Conservation (phyloP, 2,113 vertebrate genomes). For the Pitta sordida region DNA sequence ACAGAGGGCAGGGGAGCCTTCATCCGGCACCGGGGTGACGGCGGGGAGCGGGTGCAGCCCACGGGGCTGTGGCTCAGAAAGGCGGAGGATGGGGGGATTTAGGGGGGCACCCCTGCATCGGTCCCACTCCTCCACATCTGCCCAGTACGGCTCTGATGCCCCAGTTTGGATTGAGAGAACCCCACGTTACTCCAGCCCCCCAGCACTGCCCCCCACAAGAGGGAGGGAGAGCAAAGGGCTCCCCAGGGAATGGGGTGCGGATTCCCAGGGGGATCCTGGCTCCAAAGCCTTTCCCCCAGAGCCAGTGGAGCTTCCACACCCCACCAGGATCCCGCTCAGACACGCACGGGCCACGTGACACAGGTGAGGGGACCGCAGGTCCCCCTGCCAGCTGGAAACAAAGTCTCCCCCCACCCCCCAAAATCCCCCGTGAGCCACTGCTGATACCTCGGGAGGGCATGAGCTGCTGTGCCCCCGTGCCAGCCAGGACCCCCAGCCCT, state of each 20-base stretch:
- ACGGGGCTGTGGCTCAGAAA: background rate
- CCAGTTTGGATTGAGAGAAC: background rate
- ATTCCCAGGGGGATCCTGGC: background rate
- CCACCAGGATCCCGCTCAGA: background rate
- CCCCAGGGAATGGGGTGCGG: background rate
- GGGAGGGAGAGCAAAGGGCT: background rate
- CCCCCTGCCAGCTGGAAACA: background rate
- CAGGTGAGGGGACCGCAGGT: too few species aligned
- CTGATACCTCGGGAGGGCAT: fast-evolving
- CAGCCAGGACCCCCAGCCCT: background rate
- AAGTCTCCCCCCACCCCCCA: background rate
- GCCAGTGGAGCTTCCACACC: background rate
- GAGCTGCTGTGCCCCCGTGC: fast-evolving
- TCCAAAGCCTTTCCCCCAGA: background rate
- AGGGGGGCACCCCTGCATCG: fast-evolving
- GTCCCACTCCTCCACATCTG: background rate
- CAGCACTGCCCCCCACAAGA: fast-evolving
- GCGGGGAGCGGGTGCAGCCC: background rate
- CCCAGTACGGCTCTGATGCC: fast-evolving
- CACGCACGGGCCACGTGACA: background rate
- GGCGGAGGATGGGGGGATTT: background rate
- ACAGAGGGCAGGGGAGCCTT: background rate
- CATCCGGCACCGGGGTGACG: background rate
- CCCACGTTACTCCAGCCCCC: background rate
- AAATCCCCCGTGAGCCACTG: fast-evolving